These are phyloP conservation scores for Endomychus coccineus DNA, from an alignment of 2,888 invertebrate species.

Conservation along the genomic window DNA sequence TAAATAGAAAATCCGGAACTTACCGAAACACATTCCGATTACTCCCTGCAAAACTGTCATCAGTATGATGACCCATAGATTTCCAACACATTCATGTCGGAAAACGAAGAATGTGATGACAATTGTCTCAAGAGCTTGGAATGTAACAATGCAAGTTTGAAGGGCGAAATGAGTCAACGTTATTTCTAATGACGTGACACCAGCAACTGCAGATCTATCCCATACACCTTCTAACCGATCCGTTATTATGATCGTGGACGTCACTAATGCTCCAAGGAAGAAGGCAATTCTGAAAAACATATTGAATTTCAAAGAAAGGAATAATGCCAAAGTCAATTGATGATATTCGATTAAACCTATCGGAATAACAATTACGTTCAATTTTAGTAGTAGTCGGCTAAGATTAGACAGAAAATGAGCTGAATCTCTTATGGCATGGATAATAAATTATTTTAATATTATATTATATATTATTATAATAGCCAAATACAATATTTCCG, in stretches of 20 bases:
- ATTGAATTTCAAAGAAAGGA: neutral
- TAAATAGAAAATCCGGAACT: constrained; percentile 14
- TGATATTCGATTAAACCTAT: too few species aligned
- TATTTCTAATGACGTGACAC: constrained; percentile 74
- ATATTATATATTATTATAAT: too few species aligned
- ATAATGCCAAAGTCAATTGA: too few species aligned
- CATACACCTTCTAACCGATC: constrained; percentile 79
- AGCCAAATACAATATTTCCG: too few species aligned
- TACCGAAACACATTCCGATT: constrained; percentile 78
- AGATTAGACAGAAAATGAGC: too few species aligned
- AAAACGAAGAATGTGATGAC: constrained; percentile 55
- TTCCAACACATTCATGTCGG: constrained; percentile 56
- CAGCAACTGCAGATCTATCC: constrained; percentile 80
- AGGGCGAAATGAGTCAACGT: constrained; percentile 71
- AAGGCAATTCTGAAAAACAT: constrained; percentile 62
- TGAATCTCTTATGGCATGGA: too few species aligned
- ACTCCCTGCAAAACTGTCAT: constrained; percentile 67
- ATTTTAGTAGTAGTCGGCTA: too few species aligned
- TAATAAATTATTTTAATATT: too few species aligned
- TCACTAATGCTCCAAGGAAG: constrained; percentile 77
- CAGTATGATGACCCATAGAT: constrained; percentile 50
- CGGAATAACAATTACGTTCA: too few species aligned
- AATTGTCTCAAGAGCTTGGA: constrained; percentile 60
- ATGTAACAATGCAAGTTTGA: constrained; percentile 63
- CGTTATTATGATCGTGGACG: constrained; percentile 72